phyloP scores from a whole-genome alignment of 2,888 invertebrate genomes.

The Poecilus cupreus region DNA sequence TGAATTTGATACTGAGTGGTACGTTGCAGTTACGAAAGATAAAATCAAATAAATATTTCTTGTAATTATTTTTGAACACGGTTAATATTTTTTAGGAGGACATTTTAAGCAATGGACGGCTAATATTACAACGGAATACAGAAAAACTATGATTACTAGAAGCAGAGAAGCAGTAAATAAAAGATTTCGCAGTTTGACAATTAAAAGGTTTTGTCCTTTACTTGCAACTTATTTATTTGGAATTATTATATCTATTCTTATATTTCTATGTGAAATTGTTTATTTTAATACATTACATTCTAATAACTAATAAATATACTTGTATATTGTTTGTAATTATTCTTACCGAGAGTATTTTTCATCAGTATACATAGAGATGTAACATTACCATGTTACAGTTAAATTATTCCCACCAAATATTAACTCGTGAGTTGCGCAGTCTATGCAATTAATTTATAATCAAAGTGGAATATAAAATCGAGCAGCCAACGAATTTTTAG shows the following conservation, averaged over 20 bases:
- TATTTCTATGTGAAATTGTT: conserved; percentile 41
- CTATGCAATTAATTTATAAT: too few species aligned
- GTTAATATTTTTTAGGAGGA: conserved; percentile 43
- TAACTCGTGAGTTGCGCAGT: too few species aligned
- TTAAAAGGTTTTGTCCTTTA: conserved; percentile 50
- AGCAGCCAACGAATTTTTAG: too few species aligned
- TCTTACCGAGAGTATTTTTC: not conserved
- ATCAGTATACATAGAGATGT: too few species aligned
- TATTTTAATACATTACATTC: conserved; percentile 24
- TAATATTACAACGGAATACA: conserved; percentile 11
- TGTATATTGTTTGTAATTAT: not conserved
- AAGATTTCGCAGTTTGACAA: conserved; percentile 7
- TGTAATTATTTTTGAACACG: too few species aligned
- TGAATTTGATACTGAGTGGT: conserved; percentile 47
- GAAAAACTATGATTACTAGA: conserved; percentile 20
- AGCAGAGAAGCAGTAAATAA: conserved; percentile 32
- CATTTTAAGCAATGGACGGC: conserved; percentile 48
- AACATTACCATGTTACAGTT: too few species aligned
- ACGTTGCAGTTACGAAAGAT: not conserved
- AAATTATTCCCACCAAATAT: too few species aligned
- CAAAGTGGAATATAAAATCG: too few species aligned
- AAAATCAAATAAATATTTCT: not conserved
- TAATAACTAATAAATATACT: not conserved
- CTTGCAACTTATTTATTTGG: conserved; percentile 27
- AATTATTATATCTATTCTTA: conserved; percentile 11